These are phyloP conservation scores for Blennius ocellaris DNA, from an alignment of 2,113 vertebrate species.

Conservation along the genomic window DNA sequence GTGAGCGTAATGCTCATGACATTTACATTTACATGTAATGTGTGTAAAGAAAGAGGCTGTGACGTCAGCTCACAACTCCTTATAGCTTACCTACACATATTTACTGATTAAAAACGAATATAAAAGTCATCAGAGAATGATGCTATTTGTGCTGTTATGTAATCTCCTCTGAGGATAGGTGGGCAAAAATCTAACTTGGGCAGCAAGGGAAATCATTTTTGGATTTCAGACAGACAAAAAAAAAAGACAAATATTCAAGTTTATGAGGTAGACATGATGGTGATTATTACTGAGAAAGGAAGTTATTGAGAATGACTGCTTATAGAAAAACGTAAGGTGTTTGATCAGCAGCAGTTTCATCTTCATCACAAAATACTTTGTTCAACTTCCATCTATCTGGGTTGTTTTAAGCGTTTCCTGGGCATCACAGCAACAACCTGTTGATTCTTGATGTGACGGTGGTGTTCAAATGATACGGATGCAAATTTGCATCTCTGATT, in stretches of 20 bases:
- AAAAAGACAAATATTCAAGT: constrained; percentile 28
- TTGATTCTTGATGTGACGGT: background rate
- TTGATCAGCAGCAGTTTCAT: constrained; percentile 20
- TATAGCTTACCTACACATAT: background rate
- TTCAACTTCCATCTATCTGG: constrained; percentile 25
- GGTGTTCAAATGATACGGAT: background rate
- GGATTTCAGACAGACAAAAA: constrained; percentile 3
- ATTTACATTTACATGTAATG: constrained; percentile 17
- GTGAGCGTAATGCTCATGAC: constrained; percentile 25
- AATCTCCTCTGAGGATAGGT: constrained; percentile 20
- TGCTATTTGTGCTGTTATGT: constrained; percentile 24
- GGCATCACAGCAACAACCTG: constrained; percentile 1
- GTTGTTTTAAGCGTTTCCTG: constrained; percentile 12
- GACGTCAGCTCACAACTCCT: no score
- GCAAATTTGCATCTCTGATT: background rate
- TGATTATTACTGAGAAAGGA: constrained; percentile 8
- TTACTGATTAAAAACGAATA: constrained; percentile 37
- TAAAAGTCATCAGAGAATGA: constrained; percentile 17
- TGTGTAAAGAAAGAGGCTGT: background rate
- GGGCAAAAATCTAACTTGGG: constrained; percentile 2
- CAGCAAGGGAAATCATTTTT: background rate
- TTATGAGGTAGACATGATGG: constrained; percentile 10
- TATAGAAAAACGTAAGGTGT: constrained; percentile 17
- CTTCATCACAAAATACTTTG: constrained; percentile 3
- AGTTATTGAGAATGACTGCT: constrained; percentile 3